A percentile compares a stretch with the other conserved stretches of the same genome.
Conservation (phyloP, 2,797 vertebrate species). For the Sorex maritimensis region DNA sequence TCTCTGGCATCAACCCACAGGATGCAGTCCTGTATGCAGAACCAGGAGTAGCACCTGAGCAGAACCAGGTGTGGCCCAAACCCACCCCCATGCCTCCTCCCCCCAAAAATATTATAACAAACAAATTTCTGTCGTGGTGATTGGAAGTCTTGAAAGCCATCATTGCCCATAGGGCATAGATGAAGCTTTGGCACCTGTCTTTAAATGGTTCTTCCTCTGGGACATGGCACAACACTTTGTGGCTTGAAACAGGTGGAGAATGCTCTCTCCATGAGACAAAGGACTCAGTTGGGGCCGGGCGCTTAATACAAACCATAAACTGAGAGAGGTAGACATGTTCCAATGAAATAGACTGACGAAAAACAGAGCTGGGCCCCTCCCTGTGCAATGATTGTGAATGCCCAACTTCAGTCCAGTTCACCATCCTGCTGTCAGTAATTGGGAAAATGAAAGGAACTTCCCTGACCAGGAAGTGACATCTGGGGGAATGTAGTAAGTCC, state of each 20-base stretch:
- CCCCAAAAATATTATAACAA: not conserved
- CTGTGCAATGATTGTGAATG: not conserved
- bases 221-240: not conserved
- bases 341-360: slow-evolving; percentile 12
- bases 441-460: slow-evolving; percentile 81
- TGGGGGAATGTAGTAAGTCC: slow-evolving; percentile 88
- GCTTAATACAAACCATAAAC: slow-evolving; percentile 47
- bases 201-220: not conserved
- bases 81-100: too few species aligned
- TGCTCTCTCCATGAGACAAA: slow-evolving; percentile 14
- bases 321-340: not conserved
- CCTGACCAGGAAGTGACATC: slow-evolving; percentile 83
- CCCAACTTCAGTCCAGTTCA: not conserved
- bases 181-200: not conserved
- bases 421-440: slow-evolving; percentile 26
- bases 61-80: too few species aligned
- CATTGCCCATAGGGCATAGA: not conserved
- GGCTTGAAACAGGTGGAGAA: not conserved
- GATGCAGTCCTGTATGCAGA: too few species aligned
- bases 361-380: slow-evolving; percentile 16
- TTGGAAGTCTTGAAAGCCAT: not conserved
- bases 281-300: not conserved
- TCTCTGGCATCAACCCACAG: too few species aligned
- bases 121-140: not conserved
- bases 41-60: too few species aligned